Conservation (phyloP, 2,113 vertebrate genomes). For the Cervus canadensis region DNA sequence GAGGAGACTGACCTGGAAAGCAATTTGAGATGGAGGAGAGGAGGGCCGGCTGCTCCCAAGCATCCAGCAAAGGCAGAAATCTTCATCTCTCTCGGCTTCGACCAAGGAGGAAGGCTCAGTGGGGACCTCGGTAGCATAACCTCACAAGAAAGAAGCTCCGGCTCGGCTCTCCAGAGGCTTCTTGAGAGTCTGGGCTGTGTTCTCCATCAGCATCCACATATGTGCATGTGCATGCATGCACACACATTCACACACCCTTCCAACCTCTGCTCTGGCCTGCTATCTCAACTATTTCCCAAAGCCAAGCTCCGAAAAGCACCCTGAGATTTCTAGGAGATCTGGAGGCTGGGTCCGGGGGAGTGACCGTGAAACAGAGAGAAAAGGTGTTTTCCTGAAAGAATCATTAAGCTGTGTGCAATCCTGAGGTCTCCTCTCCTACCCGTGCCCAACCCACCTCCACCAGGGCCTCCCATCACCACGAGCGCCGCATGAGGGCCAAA, state of each 20-base stretch:
- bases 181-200: neutral
- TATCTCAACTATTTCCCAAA: neutral
- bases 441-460: neutral
- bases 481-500: conserved; percentile 48
- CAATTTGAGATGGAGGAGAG: neutral
- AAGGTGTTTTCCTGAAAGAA: neutral
- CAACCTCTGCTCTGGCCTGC: neutral
- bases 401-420: neutral
- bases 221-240: accelerated
- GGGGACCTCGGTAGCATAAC: neutral
- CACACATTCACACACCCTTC: neutral
- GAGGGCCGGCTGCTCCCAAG: neutral
- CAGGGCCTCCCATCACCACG: neutral
- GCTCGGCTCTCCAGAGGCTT: neutral
- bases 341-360: neutral
- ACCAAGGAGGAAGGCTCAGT: neutral
- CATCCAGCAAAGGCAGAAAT: neutral
- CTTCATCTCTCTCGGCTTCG: neutral
- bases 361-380: neutral
- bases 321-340: conserved; percentile 9
- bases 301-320: neutral
- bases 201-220: neutral
- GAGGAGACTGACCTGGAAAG: neutral
- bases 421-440: neutral
- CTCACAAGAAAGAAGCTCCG: neutral